A percentile compares a stretch with the other conserved stretches of the same genome.
phyloP scores from a whole-genome alignment of 2,797 vertebrate genomes.

The Molossus alvarezi region DNA sequence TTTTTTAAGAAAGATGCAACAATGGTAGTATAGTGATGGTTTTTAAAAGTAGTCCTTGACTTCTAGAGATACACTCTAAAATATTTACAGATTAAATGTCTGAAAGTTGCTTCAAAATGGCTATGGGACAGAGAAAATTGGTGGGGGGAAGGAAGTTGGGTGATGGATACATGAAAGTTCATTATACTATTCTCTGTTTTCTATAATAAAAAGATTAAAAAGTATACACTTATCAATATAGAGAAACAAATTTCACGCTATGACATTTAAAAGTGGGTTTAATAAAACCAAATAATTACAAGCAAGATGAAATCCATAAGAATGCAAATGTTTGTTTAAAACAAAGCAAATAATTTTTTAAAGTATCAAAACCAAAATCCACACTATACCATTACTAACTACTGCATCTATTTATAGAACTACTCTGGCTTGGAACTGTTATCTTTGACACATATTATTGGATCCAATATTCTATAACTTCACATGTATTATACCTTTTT shows the following conservation, averaged over 20 bases:
- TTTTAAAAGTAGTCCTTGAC: not conserved
- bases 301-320: conserved; percentile 38
- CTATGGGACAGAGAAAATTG: not conserved
- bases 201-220: conserved; percentile 36
- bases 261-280: conserved; percentile 22
- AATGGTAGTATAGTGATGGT: not conserved
- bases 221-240: not conserved
- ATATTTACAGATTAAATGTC: not conserved
- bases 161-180: not conserved
- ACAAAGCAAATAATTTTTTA: conserved; percentile 71
- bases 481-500: conserved; percentile 65
- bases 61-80: conserved; percentile 22
- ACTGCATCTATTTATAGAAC: conserved; percentile 68
- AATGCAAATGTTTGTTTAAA: conserved; percentile 23
- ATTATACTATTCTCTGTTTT: conserved; percentile 4
- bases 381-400: conserved; percentile 53
- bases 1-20: not conserved
- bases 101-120: conserved; percentile 42
- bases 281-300: conserved; percentile 64
- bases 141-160: not conserved
- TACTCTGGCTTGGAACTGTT: conserved; percentile 8
- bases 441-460: conserved; percentile 69
- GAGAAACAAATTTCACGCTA: conserved; percentile 19
- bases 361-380: conserved; percentile 63
- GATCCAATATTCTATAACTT: conserved; percentile 70